Conservation (phyloP, 2,113 vertebrate genomes). For the Phrynosoma platyrhinos region DNA sequence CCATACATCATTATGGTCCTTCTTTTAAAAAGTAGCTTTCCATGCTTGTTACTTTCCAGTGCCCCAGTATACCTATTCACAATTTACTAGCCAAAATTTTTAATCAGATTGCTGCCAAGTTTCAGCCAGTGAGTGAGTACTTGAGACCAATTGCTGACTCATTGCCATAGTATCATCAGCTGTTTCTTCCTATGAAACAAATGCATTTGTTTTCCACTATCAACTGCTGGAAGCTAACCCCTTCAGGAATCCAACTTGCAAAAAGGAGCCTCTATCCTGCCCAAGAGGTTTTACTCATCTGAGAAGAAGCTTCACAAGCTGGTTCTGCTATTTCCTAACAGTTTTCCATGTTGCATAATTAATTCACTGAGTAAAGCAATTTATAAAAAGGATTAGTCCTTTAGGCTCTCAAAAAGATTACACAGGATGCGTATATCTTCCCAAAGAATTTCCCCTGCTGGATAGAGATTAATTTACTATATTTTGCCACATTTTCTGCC, state of each 20-base stretch:
- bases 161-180: neutral
- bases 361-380: conserved; percentile 10
- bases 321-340: neutral
- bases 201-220: neutral
- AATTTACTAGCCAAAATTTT: neutral
- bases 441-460: neutral
- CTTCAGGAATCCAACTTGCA: neutral
- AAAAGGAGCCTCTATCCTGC: neutral
- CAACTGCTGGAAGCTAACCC: neutral
- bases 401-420: neutral
- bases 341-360: neutral
- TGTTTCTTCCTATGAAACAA: neutral
- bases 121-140: neutral
- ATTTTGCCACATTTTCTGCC: neutral
- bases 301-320: neutral
- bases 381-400: conserved; percentile 1
- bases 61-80: too few relatives aligned
- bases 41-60: too few relatives aligned
- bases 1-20: too few relatives aligned
- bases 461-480: neutral
- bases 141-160: neutral
- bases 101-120: neutral
- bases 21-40: too few relatives aligned
- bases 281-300: neutral
- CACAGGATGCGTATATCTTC: neutral